These are phyloP conservation scores for Barnardius zonarius DNA, from an alignment of 2,113 vertebrate species.

Conservation along the genomic window DNA sequence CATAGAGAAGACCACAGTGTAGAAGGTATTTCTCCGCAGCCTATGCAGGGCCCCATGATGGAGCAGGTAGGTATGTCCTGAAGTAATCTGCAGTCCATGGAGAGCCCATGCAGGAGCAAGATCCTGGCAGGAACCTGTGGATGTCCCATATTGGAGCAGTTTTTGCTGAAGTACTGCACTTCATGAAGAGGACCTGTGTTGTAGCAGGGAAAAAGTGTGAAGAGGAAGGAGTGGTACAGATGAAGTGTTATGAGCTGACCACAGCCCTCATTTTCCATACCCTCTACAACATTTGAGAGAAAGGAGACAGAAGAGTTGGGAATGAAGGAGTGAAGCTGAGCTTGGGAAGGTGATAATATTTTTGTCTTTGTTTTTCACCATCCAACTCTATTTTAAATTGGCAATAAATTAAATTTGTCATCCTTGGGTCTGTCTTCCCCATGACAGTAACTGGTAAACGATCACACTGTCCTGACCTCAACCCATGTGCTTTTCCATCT, in stretches of 20 bases:
- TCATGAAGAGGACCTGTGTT: accelerated
- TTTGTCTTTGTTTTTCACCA: neutral
- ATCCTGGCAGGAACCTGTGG: neutral
- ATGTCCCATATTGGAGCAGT: neutral
- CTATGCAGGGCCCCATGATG: neutral
- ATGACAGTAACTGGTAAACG: neutral
- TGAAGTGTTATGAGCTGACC: neutral
- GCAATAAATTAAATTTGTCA: neutral
- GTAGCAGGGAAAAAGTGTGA: neutral
- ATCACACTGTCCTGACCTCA: neutral
- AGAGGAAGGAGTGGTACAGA: neutral
- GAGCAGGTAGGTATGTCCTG: neutral
- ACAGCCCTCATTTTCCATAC: neutral
- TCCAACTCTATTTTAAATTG: neutral
- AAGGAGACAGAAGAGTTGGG: neutral
- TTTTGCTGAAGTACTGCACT: neutral
- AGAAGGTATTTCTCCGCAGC: neutral
- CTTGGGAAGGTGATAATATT: neutral
- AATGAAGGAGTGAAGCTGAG: neutral
- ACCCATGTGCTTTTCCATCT: neutral
- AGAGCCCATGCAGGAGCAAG: neutral
- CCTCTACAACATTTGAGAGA: neutral
- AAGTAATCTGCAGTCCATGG: neutral
- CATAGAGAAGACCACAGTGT: neutral
- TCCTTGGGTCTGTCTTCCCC: neutral